phyloP scores from a whole-genome alignment of 2,797 vertebrate species.

The Channa striata region DNA sequence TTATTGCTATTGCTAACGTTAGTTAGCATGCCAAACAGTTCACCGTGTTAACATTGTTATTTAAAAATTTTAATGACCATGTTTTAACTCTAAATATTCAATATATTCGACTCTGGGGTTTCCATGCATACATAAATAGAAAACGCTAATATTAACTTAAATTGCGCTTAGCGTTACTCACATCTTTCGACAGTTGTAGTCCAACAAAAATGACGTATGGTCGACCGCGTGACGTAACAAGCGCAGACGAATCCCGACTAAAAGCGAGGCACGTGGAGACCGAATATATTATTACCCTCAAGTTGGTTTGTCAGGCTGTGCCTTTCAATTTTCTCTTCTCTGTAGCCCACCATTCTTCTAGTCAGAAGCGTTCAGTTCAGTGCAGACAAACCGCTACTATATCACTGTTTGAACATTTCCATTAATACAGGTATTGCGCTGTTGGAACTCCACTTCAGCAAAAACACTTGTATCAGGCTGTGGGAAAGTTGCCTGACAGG shows the following conservation, averaged over 20 bases:
- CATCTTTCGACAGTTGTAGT: constrained; percentile 38
- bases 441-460: neutral
- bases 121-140: accelerated
- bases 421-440: accelerated
- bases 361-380: accelerated
- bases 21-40: too few species aligned
- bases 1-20: neutral
- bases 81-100: accelerated
- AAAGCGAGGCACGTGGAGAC: accelerated
- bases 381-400: accelerated
- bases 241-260: constrained; percentile 37
- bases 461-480: accelerated
- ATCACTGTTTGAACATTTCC: accelerated
- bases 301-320: accelerated
- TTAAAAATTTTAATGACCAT: neutral
- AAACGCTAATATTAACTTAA: accelerated
- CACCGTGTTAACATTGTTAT: neutral
- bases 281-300: accelerated
- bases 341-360: accelerated
- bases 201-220: constrained; percentile 38
- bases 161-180: constrained; percentile 42
- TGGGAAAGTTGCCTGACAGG: constrained; percentile 23
- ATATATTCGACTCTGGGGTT: accelerated
- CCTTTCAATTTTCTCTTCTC: accelerated
- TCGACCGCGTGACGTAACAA: accelerated